Evolutionary conservation across 2,888 invertebrate genomes (phyloP).

Genomic region (Pristionchus mayeri): DNA sequence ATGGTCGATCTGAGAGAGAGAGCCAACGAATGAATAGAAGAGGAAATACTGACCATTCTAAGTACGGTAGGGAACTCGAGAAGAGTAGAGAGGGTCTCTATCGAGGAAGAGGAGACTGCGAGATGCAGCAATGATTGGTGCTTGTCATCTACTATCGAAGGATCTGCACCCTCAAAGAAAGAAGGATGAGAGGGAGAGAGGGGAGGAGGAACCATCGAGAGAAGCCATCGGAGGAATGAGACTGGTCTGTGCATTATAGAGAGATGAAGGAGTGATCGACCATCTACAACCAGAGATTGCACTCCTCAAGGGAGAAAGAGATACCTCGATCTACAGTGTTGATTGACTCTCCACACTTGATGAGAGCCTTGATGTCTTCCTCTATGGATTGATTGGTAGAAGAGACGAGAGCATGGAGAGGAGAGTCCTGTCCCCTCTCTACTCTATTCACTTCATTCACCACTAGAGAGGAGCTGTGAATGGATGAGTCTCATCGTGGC

Average conservation of each 20-base stretch:
- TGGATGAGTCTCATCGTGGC: no score
- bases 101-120: neutral
- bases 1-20: slow-evolving; percentile 60
- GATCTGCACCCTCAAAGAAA: slow-evolving; percentile 31
- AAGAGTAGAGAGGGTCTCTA: neutral
- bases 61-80: neutral
- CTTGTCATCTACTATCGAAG: slow-evolving; percentile 26
- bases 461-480: neutral
- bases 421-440: slow-evolving; percentile 5
- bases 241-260: neutral
- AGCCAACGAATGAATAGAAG: neutral
- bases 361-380: slow-evolving; percentile 23
- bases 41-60: neutral
- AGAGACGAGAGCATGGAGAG: slow-evolving; percentile 2
- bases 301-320: neutral
- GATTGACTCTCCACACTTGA: slow-evolving; percentile 31
- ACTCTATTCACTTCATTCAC: slow-evolving; percentile 25
- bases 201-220: neutral
- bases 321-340: slow-evolving; percentile 30
- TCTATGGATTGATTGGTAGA: neutral
- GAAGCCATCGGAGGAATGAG: neutral
- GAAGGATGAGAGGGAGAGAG: no score
- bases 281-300: neutral
- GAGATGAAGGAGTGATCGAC: slow-evolving; percentile 18
- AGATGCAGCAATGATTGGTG: slow-evolving; percentile 6